Evolutionary conservation across 2,888 invertebrate genomes (phyloP), one percentile per base, ranked within the genome.

Genomic region (Patella pellucida): DNA sequence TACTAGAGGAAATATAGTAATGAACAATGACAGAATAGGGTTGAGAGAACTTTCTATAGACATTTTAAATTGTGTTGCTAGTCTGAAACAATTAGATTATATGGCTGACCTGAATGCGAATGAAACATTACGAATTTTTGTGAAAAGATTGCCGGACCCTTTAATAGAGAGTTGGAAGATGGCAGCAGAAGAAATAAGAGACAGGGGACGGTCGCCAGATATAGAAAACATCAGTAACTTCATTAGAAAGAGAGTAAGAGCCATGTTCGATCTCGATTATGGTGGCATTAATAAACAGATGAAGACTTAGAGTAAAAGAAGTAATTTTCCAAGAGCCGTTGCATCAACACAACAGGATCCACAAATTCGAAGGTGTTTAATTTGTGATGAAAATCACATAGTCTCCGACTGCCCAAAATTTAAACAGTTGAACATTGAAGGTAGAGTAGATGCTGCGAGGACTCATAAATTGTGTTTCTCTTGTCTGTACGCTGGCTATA

Each of bases 211-310:
- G 50, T 15, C n/a, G 5, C 73, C 76, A n/a, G 16, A 1, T 14
- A 41, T 73, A 19, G 19, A 27, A 23, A 41, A 69, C 69, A 72
- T 73, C 23, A 73, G 56, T n/a, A 56, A 69, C 14, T 76, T 76
- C 50, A 19, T 76, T 5, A n/a, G 76, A 19, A 50, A 76, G 51
- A 12, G 69, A 4, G 73, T 76, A 3, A 56, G 62, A 51, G 69
- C 70, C 4, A 73, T 73, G 31, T 76, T 73, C 69, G 76, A 76
- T 27, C 76, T 70, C 16, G 76, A 76, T 16, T 76, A 70, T 56
- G 75, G 75, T n/a, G 75, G 72, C 50, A 11, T 75, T n/a, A 54
- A 69, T 11, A 27, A 16, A n/a, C 15, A 15, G 41, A 27, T 19
- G 11, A 16, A 9, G 72, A 72, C 19, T 52, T 23, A 52, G 41